Evolutionary conservation across 2,797 vertebrate genomes (phyloP), one percentile per base, ranked within the genome.

Genomic region (Paedocypris micromegethes): DNA sequence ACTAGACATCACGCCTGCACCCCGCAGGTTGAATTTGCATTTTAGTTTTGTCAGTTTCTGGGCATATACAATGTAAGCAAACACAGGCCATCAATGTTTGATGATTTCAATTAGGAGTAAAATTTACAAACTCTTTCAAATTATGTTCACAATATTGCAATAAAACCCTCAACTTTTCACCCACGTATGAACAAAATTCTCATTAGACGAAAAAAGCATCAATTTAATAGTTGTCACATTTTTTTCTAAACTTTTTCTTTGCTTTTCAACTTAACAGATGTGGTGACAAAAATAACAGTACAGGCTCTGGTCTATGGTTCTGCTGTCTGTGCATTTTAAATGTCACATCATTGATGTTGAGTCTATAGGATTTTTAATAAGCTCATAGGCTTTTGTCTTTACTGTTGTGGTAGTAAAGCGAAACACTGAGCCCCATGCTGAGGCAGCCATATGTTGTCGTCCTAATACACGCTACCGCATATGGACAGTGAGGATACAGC

Each of bases 391-490:
- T 73, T 70, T 55, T 59, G 55, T 73, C 64, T 72, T 58, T 54
- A 23, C 58, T 47, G 64, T 23, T 23, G 23, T 23, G 23, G 23
- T 23, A 58, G 58, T 72, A 63, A 62, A 48, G 23, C 51, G 41
- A 73, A 68, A 37, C 58, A 53, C 61, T 71, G 50, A 69, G 66
- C 67, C 77, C 68, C 77, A 73, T 72, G 79, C 69, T 72, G 80
- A 54, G 73, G 38, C 44, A 60, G 63, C 79, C 81, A 77, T 82
- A 81, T 82, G 81, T 44, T 77, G 62, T 66, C 48, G 67, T 77
- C 75, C 64, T 79, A 72, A 77, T 66, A 66, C 72, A 66, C 72
- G 54, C 59, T 61, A 62, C 72, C 75, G 64, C 63, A 67, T 62
- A 55, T 63, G 47, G 46, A 53, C 64, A 76, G 68, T 57, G 72